Base-by-base conservation (phyloP, 2,113 vertebrate species). In the Pholis gunnellus region DNA sequence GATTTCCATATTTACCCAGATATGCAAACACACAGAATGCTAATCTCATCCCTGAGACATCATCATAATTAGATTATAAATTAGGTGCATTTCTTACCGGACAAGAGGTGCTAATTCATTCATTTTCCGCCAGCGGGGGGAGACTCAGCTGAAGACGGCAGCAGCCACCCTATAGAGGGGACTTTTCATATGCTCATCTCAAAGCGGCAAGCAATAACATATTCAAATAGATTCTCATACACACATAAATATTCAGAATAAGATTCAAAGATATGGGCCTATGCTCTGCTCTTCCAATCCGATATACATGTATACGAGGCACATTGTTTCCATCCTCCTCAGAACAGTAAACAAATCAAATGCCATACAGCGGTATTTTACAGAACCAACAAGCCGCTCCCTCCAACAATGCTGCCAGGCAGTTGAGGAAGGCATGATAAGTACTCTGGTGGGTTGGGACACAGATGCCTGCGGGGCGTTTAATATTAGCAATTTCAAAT, bases 391-490 rank as follows among this genome's bases (percentile, higher is more conserved):
- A 88, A 89, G 66, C 87, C 20, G 79, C 72, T 79, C 78, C 83
- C 87, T 88, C 63, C 82, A 90, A 83, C 85, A 91, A 81, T 79
- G 84, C 89, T 90, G 87, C 85, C 91, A 91, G 87, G 87, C 90
- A 75, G 83, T 38, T 22, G 89, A 88, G 84, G 83, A 89, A 89
- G 84, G 87, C 90, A 90, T 89, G 84, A 91, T 90, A 93, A 91
- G 88, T 89, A 93, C 91, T 92, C 85, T 77, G 78, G 93, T 92
- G 92, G 90, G 84, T 92, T 92, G 92, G 93, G 93, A 92, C 82
- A 36, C 82, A 65, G 36, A 76, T 82, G 88, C 84, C 92, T 80
- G 83, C 61, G 8, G 82, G 89, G 85, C 56, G 46, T 82, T 88
- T 88, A 84, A 83, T 86, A 91, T 93, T 91, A 90, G 89, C 84